Percentiles rank a stretch among this genome's conserved stretches.
Conservation (phyloP, 2,888 invertebrate species). For the Leptothorax acervorum region DNA sequence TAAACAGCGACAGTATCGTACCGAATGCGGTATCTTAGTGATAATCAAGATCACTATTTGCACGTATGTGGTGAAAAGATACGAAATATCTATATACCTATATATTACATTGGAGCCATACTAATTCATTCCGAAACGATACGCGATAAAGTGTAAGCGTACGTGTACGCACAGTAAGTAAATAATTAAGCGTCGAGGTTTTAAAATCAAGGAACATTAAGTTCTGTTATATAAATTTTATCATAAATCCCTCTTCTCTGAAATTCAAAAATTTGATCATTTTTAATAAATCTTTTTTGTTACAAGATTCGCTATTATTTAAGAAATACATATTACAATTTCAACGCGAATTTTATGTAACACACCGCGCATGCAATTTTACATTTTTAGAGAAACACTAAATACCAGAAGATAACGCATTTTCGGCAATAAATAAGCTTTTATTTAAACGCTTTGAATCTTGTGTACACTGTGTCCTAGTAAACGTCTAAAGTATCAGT, state of each 20-base stretch:
- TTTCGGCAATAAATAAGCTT: conserved; percentile 82
- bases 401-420: background rate
- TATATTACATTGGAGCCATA: background rate
- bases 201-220: background rate
- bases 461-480: conserved; percentile 80
- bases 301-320: background rate
- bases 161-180: no score
- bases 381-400: background rate
- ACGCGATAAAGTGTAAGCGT: background rate
- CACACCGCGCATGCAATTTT: background rate
- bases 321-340: background rate
- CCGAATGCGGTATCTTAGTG: background rate
- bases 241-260: background rate
- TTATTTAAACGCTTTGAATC: conserved; percentile 80
- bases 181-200: background rate
- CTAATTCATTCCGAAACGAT: background rate
- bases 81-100: conserved; percentile 3
- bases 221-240: background rate
- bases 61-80: conserved; percentile 7
- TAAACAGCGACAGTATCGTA: conserved; percentile 19
- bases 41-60: conserved; percentile 34
- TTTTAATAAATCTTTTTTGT: background rate
- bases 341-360: background rate
- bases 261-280: background rate
- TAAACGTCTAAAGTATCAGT: conserved; percentile 73